Percentiles rank a stretch among this genome's conserved stretches.
Conservation (phyloP, 2,113 vertebrate genomes). For the Pampusana beccarii region DNA sequence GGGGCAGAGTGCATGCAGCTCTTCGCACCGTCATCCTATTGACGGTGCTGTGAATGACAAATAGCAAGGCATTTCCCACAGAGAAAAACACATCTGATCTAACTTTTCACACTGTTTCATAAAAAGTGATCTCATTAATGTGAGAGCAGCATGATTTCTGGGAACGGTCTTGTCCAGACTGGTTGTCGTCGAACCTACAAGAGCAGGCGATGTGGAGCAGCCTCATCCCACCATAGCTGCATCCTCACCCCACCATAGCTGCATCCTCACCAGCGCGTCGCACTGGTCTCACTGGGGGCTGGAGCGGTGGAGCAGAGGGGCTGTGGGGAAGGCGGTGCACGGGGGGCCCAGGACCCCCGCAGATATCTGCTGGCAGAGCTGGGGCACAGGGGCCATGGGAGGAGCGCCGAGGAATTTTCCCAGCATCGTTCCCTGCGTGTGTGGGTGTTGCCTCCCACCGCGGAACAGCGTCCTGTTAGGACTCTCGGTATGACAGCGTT, state of each 20-base stretch:
- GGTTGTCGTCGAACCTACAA: neutral
- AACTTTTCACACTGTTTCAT: conserved; percentile 16
- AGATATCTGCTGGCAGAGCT: conserved; percentile 9
- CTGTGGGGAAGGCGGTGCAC: neutral
- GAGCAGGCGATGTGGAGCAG: neutral
- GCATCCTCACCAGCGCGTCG: fast-evolving
- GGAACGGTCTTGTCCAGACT: neutral
- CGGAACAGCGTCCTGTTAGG: neutral
- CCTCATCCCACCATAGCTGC: fast-evolving
- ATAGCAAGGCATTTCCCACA: neutral
- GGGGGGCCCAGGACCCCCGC: neutral
- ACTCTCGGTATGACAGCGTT: fast-evolving
- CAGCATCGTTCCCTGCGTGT: neutral
- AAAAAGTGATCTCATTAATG: neutral
- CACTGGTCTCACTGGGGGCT: fast-evolving
- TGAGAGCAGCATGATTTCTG: neutral
- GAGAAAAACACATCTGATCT: neutral
- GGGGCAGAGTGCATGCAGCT: neutral
- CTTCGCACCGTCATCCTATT: neutral
- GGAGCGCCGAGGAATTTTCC: conserved; percentile 35
- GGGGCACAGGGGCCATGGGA: conserved; percentile 13
- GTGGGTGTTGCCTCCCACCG: conserved; percentile 37
- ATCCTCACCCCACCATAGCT: fast-evolving
- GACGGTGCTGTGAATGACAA: neutral
- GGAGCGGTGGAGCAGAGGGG: neutral